Base-by-base conservation (phyloP, 2,797 vertebrate species). In the Poliocrania exsul region DNA sequence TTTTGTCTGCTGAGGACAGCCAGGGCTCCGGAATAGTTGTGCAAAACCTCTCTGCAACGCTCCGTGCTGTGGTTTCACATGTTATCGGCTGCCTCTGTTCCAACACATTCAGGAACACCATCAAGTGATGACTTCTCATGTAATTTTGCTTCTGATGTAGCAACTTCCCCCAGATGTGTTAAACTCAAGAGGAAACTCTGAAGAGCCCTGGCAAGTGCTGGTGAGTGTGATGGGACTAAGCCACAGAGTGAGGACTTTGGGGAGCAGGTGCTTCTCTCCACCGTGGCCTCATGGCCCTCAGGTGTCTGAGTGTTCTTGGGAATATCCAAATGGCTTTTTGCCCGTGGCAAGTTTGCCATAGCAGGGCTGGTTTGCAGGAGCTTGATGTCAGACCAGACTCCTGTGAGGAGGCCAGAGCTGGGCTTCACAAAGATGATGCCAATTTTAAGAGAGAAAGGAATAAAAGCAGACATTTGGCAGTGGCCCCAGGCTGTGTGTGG, bases 31-130 rank as follows among this genome's bases (percentile, higher is more conserved):
- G 97, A 96, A 96, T 93, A 96, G 88, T 46, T 93, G 66, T 93
- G 90, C 84, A 96, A 96, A 96, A 86, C 90, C 94, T 92, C 82
- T 91, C 82, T 87, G 94, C 91, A 95, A 60, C 29, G 38, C 54
- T 90, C 93, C 44, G 54, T 7, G 35, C 91, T 96, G 92, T 92
- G 97, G 97, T 97, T 98, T 97, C 81, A 47, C 96, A 96, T 65
- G 0, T 96, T 90, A 37, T 38, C 9, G 42, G 62, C 62, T 91
- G 66, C 61, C 72, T 87, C 72, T 95, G 94, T 94, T 84, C 93
- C 42, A 50, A 69, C 74, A 72, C 90, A 97, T 96, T 96, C 75
- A 87, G 96, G 94, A 96, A 94, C 96, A 92, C 96, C 86, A 92
- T 86, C 75, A 94, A 86, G 78, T 67, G 93, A 90, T 67, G 89